Conservation (phyloP, 2,888 invertebrate genomes). For the Prenolepis imparis region DNA sequence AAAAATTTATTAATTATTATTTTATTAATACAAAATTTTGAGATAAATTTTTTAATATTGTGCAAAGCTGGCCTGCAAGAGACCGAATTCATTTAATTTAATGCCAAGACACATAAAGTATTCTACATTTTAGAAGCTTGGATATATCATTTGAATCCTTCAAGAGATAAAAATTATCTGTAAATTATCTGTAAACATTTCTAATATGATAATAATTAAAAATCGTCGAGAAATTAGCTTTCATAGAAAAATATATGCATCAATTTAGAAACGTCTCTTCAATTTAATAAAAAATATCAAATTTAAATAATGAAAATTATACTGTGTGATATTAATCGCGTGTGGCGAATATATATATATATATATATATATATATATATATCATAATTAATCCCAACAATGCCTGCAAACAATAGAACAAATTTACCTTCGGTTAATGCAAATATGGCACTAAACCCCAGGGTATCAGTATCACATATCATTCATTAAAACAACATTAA, state of each 20-base stretch:
- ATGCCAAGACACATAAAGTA: neutral
- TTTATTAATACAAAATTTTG: neutral
- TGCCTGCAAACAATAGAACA: conserved; percentile 7
- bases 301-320: neutral
- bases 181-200: neutral
- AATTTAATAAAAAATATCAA: neutral
- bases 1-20: neutral
- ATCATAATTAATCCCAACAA: neutral
- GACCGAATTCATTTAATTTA: neutral
- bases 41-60: neutral
- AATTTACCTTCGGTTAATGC: conserved; percentile 39
- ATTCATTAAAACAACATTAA: neutral
- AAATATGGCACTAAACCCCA: neutral
- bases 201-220: neutral
- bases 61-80: neutral
- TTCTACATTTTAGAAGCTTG: neutral
- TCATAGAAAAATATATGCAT: neutral
- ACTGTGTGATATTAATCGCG: neutral
- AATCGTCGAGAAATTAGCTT: neutral
- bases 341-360: neutral
- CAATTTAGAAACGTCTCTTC: neutral
- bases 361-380: neutral
- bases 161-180: neutral
- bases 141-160: neutral
- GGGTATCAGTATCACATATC: conserved; percentile 23